Evolutionary conservation across 2,113 vertebrate genomes (phyloP), one percentile per base, ranked within the genome.

Genomic region (Falcunculus frontatus): DNA sequence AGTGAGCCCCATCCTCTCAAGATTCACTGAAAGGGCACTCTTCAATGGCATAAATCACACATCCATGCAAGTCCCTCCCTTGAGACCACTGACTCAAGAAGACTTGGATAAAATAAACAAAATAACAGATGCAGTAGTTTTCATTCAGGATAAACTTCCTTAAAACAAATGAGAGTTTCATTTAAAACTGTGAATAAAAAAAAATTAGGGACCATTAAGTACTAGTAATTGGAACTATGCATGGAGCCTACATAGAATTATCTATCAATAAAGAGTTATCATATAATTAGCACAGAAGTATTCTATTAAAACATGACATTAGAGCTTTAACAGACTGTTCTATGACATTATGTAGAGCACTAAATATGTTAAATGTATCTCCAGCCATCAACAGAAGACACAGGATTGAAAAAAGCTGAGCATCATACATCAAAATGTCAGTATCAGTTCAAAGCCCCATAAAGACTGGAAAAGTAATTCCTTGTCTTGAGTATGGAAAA

Each of bases 391-490:
- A 91, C 42, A 86, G 84, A 93, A 96, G 47, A 67, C 47, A 81
- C 4, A 22, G 57, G 30, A 76, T 26, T 52, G 47, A 82, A 75
- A 94, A 96, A 87, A 91, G 18, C 78, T 81, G 72, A 81, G 73
- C 56, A 62, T 91, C 59, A 75, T 82, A 62, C 47, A 65, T 79
- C 63, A 73, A 95, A 97, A 92, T 89, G 75, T 90, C 87, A 96
- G 4, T 70, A 59, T 68, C 26, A 69, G 18, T 44, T 83, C 89
- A 91, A 95, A 96, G 69, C 11, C n/a, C 22, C 37, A 53, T 79
- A 82, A 93, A 59, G 33, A 70, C 16, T 49, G 17, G 15, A 79
- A 82, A 75, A 93, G 46, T 17, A 3, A 42, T 33, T 63, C 89
- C 67, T 85, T 89, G 14, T 39, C 68, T 75, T 82, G 39, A 79